phyloP scores from a whole-genome alignment of 2,888 invertebrate species.

The Leptopilina drosophilae region DNA sequence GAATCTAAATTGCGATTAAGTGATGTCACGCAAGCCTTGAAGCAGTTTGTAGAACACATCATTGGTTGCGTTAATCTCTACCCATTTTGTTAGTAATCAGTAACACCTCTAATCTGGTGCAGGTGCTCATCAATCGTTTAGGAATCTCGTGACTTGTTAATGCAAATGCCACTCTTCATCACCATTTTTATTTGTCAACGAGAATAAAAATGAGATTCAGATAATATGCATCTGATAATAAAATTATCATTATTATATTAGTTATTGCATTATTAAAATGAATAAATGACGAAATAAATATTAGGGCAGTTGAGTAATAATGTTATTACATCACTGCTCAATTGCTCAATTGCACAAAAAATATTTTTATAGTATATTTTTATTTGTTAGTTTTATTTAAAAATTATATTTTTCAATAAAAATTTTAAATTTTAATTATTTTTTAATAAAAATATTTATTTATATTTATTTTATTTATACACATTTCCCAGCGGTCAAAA shows the following conservation, averaged over 20 bases:
- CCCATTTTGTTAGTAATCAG: slow-evolving; percentile 63
- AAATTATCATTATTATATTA: background rate
- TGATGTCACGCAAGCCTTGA: slow-evolving; percentile 19
- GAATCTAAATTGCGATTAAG: slow-evolving; percentile 35
- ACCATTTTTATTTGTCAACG: slow-evolving; percentile 7
- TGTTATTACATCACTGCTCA: no score
- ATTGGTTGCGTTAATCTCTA: slow-evolving; percentile 56
- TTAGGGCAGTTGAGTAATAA: no score
- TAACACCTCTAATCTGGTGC: slow-evolving; percentile 65
- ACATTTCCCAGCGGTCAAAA: no score
- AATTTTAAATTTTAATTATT: no score
- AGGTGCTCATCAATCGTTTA: slow-evolving; percentile 64
- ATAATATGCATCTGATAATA: background rate
- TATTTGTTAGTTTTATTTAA: no score
- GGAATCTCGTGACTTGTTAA: slow-evolving; percentile 27
- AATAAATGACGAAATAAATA: no score
- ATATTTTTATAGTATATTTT: no score
- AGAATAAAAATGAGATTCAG: background rate
- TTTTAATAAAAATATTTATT: no score
- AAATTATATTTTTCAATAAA: no score
- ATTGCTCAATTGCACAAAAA: no score
- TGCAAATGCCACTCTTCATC: slow-evolving; percentile 1
- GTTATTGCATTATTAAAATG: no score
- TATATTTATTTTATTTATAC: no score
- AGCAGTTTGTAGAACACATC: slow-evolving; percentile 17